Conservation (phyloP, 2,888 invertebrate genomes). For the Netelia melanura region DNA sequence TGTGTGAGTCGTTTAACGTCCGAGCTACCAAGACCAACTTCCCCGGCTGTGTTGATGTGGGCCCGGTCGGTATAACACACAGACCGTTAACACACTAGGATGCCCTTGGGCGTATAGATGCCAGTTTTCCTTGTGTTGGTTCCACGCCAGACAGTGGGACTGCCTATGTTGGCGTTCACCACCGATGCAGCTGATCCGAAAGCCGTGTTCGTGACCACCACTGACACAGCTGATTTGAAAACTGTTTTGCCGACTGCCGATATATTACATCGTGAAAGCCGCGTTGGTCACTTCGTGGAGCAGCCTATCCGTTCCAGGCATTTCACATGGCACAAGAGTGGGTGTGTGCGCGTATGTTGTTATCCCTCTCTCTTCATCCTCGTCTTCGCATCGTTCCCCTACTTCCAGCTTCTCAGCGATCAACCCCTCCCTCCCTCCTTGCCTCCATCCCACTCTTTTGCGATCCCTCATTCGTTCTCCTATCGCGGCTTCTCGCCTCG, state of each 20-base stretch:
- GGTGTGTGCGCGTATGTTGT: slow-evolving; percentile 48
- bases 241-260: too few species aligned
- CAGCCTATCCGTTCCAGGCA: not conserved
- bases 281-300: too few species aligned
- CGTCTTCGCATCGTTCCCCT: slow-evolving; percentile 66
- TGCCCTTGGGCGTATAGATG: not conserved
- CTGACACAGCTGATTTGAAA: not conserved
- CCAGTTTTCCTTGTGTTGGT: not conserved
- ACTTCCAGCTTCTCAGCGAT: slow-evolving; percentile 38
- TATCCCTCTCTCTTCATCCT: slow-evolving; percentile 62
- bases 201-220: slow-evolving; percentile 13
- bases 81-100: slow-evolving; percentile 51
- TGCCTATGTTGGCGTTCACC: slow-evolving; percentile 35
- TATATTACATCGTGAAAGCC: too few species aligned
- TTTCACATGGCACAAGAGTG: slow-evolving; percentile 20
- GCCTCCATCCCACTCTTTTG: slow-evolving; percentile 67
- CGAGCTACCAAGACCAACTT: not conserved
- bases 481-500: slow-evolving; percentile 63
- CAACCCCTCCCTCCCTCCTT: slow-evolving; percentile 50
- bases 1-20: not conserved
- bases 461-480: slow-evolving; percentile 64
- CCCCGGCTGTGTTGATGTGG: not conserved
- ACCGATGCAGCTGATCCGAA: slow-evolving; percentile 49
- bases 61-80: slow-evolving; percentile 25
- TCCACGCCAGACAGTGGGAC: slow-evolving; percentile 10